phyloP scores from a whole-genome alignment of 2,113 vertebrate genomes.

The Sinocyclocheilus maitianheensis region DNA sequence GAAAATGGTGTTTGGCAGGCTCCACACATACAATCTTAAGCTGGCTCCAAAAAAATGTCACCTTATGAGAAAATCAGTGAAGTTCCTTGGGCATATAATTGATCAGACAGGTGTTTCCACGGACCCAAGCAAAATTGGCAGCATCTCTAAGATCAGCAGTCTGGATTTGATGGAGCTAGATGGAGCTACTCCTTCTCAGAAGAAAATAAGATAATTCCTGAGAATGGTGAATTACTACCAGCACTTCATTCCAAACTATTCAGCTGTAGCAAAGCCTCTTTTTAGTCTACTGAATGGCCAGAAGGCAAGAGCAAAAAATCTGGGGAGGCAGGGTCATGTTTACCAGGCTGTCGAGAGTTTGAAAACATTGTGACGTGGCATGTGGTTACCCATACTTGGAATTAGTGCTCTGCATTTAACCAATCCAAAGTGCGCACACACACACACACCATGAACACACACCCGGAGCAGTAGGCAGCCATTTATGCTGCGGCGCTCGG shows the following conservation, averaged over 20 bases:
- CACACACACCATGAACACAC: too few relatives aligned
- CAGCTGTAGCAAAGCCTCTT: conserved; percentile 9
- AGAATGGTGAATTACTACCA: conserved; percentile 47
- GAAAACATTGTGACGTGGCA: too few relatives aligned
- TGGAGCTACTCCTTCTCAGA: conserved; percentile 5
- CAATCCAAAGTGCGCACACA: too few relatives aligned
- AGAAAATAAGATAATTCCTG: conserved; percentile 39
- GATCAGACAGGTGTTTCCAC: not conserved
- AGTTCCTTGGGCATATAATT: conserved; percentile 4
- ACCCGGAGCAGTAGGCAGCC: too few relatives aligned
- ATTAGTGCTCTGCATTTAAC: too few relatives aligned
- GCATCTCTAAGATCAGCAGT: not conserved
- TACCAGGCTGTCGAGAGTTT: not conserved
- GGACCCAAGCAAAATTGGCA: conserved; percentile 25
- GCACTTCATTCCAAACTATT: conserved; percentile 45
- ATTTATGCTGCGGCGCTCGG: too few relatives aligned
- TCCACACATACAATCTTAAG: not conserved
- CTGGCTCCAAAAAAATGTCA: not conserved
- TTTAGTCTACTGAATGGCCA: not conserved
- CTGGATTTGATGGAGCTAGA: conserved; percentile 40
- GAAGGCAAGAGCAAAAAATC: not conserved
- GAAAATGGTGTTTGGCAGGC: too few relatives aligned
- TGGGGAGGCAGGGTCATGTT: not conserved
- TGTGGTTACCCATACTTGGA: too few relatives aligned
- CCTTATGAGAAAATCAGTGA: not conserved